A percentile compares a stretch with the other conserved stretches of the same genome.
Evolutionary conservation across 92 coral and sea anemone genomes (phyloP).

Genomic region (Epizoanthus scotinus): DNA sequence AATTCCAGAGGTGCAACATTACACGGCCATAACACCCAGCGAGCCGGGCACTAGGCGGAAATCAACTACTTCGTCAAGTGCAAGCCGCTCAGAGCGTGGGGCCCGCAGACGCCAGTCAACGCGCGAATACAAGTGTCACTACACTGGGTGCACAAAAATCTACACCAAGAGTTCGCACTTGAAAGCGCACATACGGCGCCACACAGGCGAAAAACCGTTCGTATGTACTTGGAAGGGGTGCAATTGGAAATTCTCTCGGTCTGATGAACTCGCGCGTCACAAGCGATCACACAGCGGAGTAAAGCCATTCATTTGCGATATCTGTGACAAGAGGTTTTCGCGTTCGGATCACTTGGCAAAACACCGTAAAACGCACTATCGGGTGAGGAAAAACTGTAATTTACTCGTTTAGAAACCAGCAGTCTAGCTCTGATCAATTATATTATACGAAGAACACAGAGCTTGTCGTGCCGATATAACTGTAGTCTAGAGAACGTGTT

Average conservation of each 20-base stretch:
- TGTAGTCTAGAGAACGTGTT: slow-evolving; percentile 2
- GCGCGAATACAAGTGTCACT: slow-evolving; percentile 87
- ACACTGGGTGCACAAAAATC: slow-evolving; percentile 76
- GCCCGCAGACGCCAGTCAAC: slow-evolving; percentile 78
- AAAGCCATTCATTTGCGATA: slow-evolving; percentile 86
- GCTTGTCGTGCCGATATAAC: not conserved
- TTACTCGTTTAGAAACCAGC: slow-evolving; percentile 35
- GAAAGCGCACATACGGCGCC: slow-evolving; percentile 86
- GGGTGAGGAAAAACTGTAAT: slow-evolving; percentile 81
- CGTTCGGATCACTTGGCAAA: slow-evolving; percentile 90
- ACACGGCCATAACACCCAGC: slow-evolving; percentile 24
- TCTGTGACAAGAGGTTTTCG: slow-evolving; percentile 88
- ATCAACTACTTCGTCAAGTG: slow-evolving; percentile 35
- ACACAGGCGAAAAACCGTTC: slow-evolving; percentile 89
- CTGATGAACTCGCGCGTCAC: slow-evolving; percentile 89
- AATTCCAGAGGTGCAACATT: slow-evolving; percentile 19
- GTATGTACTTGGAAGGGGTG: slow-evolving; percentile 94
- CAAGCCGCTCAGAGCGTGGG: slow-evolving; percentile 60
- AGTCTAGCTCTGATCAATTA: not conserved
- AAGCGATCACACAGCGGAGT: slow-evolving; percentile 93
- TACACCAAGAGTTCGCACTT: slow-evolving; percentile 92
- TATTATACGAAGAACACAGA: too few relatives aligned
- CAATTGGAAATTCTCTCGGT: slow-evolving; percentile 85
- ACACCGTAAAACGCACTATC: slow-evolving; percentile 89
- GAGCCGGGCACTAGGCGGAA: slow-evolving; percentile 26